These are phyloP conservation scores for Nothocercus julius DNA, from an alignment of 2,113 vertebrate genomes.

Conservation along the genomic window DNA sequence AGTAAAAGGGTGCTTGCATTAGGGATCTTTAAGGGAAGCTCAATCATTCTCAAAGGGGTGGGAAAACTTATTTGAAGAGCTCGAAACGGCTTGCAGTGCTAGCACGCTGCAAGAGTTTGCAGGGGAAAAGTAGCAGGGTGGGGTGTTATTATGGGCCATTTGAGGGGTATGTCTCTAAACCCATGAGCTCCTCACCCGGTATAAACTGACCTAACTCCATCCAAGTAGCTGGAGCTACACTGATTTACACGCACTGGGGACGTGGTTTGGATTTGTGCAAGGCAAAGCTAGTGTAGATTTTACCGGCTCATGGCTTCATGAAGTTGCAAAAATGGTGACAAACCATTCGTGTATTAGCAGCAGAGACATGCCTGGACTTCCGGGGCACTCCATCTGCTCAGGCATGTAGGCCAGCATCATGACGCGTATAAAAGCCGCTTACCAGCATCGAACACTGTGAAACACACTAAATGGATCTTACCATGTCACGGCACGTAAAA, in stretches of 20 bases:
- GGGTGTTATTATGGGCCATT: background rate
- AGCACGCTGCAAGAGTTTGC: background rate
- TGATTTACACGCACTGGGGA: background rate
- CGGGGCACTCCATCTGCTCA: background rate
- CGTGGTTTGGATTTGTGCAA: background rate
- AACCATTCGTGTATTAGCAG: constrained; percentile 6
- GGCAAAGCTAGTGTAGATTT: background rate
- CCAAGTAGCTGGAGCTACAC: background rate
- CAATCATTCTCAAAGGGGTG: background rate
- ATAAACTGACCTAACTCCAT: background rate
- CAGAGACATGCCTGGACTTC: background rate
- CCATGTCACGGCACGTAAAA: background rate
- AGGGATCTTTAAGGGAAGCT: background rate
- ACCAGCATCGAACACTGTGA: background rate
- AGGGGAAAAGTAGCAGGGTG: background rate
- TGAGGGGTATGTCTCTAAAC: background rate
- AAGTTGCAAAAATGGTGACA: background rate
- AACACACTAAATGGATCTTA: background rate
- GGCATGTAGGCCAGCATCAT: background rate
- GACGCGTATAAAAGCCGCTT: background rate
- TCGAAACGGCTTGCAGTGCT: background rate
- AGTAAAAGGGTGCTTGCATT: background rate
- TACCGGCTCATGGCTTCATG: background rate
- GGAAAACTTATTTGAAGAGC: background rate
- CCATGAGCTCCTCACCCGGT: background rate